Evolutionary conservation across 2,888 invertebrate genomes (phyloP).

Genomic region (Tinea trinotella): DNA sequence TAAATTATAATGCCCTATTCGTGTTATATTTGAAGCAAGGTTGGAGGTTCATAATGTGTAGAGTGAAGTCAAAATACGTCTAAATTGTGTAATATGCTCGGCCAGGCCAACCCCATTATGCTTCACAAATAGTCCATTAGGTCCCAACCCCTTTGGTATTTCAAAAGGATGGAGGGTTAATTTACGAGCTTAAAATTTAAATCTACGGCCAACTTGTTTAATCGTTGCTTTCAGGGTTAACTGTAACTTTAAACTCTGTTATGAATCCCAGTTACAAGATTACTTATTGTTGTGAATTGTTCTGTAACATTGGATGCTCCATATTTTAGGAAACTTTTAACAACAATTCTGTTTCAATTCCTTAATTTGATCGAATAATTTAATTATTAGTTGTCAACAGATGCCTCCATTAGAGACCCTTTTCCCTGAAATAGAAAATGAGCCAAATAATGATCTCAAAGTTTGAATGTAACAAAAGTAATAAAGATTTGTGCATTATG

Average conservation of each 20-base stretch:
- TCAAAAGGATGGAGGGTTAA: conserved; percentile 71
- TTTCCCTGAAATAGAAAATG: background rate
- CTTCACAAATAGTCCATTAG: conserved; percentile 71
- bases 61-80: conserved; percentile 58
- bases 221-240: conserved; percentile 59
- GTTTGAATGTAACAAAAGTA: background rate
- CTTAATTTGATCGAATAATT: background rate
- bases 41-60: conserved; percentile 34
- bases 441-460: background rate
- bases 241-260: conserved; percentile 31
- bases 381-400: background rate
- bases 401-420: background rate
- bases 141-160: conserved; percentile 69
- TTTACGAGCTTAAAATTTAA: conserved; percentile 71
- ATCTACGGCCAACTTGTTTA: conserved; percentile 67
- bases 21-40: conserved; percentile 13
- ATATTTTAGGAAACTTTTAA: conserved; percentile 4
- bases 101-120: conserved; percentile 62
- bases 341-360: background rate
- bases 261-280: conserved; percentile 14
- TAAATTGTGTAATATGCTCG: conserved; percentile 63
- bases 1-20: conserved; percentile 13
- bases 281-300: conserved; percentile 17
- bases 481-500: background rate
- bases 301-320: background rate